Evolutionary conservation across 2,797 vertebrate genomes (phyloP).

Genomic region (Tympanoctomys barrerae): DNA sequence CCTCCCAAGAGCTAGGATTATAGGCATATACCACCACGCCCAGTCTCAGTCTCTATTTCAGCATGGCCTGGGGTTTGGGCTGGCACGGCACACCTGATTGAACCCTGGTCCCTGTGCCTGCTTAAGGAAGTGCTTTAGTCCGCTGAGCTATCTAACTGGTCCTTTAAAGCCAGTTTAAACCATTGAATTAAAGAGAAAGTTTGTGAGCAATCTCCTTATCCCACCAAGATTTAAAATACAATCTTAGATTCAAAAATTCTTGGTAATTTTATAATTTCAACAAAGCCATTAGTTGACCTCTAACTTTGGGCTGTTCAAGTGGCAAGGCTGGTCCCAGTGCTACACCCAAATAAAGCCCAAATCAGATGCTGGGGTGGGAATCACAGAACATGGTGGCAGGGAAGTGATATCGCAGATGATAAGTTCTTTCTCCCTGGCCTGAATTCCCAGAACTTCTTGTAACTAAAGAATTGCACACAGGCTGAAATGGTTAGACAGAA

Average conservation of each 20-base stretch:
- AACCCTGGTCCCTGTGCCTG: no score
- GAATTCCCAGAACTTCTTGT: not conserved
- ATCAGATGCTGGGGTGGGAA: not conserved
- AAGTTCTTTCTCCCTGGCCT: not conserved
- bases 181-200: constrained; percentile 40
- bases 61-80: no score
- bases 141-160: no score
- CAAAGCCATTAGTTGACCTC: not conserved
- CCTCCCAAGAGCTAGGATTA: no score
- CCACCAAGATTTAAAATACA: not conserved
- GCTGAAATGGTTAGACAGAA: not conserved
- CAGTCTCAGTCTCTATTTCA: no score
- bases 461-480: not conserved
- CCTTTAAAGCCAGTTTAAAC: not conserved
- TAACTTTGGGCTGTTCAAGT: not conserved
- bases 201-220: not conserved
- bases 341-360: not conserved
- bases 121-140: no score
- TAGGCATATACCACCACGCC: no score
- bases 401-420: not conserved
- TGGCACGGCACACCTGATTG: no score
- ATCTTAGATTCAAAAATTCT: not conserved
- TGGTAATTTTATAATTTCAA: constrained; percentile 38
- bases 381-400: not conserved
- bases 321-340: not conserved